Conservation (phyloP, 1,140 invertebrate genomes). For the Lutraria rhynchaena region DNA sequence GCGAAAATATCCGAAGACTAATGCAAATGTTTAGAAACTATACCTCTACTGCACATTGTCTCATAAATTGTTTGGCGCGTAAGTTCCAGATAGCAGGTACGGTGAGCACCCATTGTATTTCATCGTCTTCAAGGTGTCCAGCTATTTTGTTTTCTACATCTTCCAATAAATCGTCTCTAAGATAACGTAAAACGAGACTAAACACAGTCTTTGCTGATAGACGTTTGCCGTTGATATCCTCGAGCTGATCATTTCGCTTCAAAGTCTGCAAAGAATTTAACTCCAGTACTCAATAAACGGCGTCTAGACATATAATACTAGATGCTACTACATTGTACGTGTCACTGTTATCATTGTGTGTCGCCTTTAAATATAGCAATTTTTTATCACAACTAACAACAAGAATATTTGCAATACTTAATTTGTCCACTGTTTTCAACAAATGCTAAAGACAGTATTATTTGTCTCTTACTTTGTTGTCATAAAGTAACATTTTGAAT, state of each 20-base stretch:
- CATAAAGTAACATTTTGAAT: slow-evolving; percentile 37
- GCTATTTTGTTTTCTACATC: neutral
- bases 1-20: too few relatives aligned
- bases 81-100: slow-evolving; percentile 15
- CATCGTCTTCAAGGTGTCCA: neutral
- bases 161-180: slow-evolving; percentile 15
- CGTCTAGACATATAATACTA: too few relatives aligned
- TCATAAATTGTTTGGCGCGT: slow-evolving; percentile 7
- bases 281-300: too few relatives aligned
- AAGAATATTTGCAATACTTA: too few relatives aligned
- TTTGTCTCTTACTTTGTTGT: slow-evolving; percentile 13
- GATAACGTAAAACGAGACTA: neutral
- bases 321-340: too few relatives aligned
- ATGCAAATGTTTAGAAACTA: too few relatives aligned
- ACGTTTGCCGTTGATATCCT: neutral
- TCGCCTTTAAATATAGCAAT: too few relatives aligned
- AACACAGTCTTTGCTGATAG: slow-evolving; percentile 12
- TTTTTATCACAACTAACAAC: too few relatives aligned
- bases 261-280: neutral
- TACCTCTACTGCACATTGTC: slow-evolving; percentile 8
- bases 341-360: too few relatives aligned
- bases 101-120: slow-evolving; percentile 15
- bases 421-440: too few relatives aligned
- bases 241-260: neutral
- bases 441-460: neutral